Base-by-base conservation (phyloP, 2,797 vertebrate species). In the Dipus sagitta region DNA sequence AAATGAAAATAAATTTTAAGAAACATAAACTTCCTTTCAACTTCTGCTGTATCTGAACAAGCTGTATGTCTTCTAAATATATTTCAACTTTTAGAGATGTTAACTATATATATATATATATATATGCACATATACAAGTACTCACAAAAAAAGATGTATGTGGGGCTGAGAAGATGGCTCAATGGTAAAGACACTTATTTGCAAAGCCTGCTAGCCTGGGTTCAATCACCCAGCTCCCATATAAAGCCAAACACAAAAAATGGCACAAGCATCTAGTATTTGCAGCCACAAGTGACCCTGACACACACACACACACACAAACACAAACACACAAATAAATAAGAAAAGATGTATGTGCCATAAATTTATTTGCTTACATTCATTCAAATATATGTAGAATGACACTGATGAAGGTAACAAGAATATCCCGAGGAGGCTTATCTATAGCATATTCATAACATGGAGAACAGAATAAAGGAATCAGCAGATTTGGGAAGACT, bases 1-100 rank as follows among this genome's bases (percentile, higher is more conserved):
- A 93, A 91, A 89, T 74, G 52, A 67, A 28, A 64, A 38, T 78
- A 42, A 34, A 60, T 84, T 90, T 94, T 91, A 87, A 92, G 26
- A 77, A 92, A 62, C 3, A 6, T 70, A 89, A 80, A 0, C 34
- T 78, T 92, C 65, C 17, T 94, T 82, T 88, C 38, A 58, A 47
- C 38, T 68, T 83, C 74, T 90, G 15, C 34, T 60, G n/a, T 65
- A 68, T 79, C 30, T 23, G 12, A 92, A 81, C 2, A 72, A 90
- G 26, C 17, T 75, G 74, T 78, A 74, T 68, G 20, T 94, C 77
- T 91, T 88, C 62, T 30, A 94, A 58, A 82, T 11, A 30, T 71
- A 87, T 68, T 81, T 95, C 65, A 81, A 30, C 28, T 84, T 87
- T 87, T 62, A 91, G 60, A 84, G 38, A 54, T 32, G 62, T 30